These are phyloP conservation scores for Nephila pilipes DNA, from an alignment of 1,140 invertebrate genomes.

Conservation along the genomic window DNA sequence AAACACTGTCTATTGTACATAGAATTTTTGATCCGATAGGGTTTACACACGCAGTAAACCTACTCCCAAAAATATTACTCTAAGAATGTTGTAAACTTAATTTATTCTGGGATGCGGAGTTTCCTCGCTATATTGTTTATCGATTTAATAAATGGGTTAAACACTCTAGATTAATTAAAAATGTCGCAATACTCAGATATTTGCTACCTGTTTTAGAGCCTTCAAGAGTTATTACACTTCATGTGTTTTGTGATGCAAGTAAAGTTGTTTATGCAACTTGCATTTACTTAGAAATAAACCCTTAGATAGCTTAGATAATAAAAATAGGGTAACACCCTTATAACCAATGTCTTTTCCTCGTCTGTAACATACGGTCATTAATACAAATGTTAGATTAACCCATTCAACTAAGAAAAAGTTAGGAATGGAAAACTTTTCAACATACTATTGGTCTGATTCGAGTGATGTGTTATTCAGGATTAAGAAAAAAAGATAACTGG, in stretches of 20 bases:
- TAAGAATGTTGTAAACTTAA: neutral
- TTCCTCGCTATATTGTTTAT: neutral
- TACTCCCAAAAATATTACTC: neutral
- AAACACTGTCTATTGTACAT: neutral
- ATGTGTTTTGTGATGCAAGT: no score
- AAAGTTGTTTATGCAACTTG: neutral
- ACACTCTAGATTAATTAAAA: neutral
- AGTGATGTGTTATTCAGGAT: no score
- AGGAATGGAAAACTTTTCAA: no score
- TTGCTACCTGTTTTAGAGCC: neutral
- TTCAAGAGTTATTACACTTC: no score
- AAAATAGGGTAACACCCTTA: neutral
- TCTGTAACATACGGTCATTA: no score
- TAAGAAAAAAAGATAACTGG: no score
- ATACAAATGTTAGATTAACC: no score
- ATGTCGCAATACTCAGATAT: neutral
- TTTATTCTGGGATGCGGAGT: neutral
- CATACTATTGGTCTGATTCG: no score
- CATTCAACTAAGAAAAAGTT: no score
- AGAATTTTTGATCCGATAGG: neutral
- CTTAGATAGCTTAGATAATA: neutral
- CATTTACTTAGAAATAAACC: neutral
- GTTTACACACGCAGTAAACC: no score
- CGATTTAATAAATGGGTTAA: no score
- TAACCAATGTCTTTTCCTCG: no score